Evolutionary conservation across 1,140 invertebrate species (phyloP), one percentile per base, ranked within the genome.

Genomic region (Hyles vespertilio): DNA sequence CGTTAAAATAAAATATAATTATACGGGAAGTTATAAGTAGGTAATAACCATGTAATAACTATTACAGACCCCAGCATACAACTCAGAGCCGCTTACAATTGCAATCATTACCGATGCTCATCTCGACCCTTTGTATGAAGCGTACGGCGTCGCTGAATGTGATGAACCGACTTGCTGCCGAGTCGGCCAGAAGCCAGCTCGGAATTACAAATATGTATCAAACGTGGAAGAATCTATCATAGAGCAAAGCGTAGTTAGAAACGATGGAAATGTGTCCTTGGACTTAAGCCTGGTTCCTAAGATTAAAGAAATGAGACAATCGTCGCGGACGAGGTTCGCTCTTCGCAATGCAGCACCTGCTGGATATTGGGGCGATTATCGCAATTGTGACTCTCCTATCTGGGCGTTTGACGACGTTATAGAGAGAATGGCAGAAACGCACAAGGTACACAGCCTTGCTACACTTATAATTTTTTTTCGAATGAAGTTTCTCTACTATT

Each of bases 31-130:
- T 32, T 43, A n/a, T 10, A 36, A 43, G n/a, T n/a, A 40, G 3
- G 9, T 40, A 2, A 59, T 56, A 33, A 6, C 10, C 22, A 32
- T 32, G 5, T 32, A 50, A 5, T 53, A 8, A 32, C 1, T 9
- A 55, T 56, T 48, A 47, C 51, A 76, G 72, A 34, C 22, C 0
- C 59, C 61, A 12, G 3, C 45, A 3, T 46, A 9, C 5, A 55
- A 63, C n/a, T 36, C 56, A 6, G 58, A 50, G 32, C 74, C 77
- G n/a, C 56, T 87, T 0, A 89, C 92, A 71, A 89, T 97, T 22
- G 86, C 96, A 7, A 94, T 97, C 43, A 77, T 97, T 47, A 93
- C 94, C 0, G 96, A 98, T 76, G 91, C 96, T 46, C 96, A 98
- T 78, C 92, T 95, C 56, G 96, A 97, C 81, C 92, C 93, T 0